Evolutionary conservation across 1,140 invertebrate species (phyloP).

Genomic region (Cherax destructor): DNA sequence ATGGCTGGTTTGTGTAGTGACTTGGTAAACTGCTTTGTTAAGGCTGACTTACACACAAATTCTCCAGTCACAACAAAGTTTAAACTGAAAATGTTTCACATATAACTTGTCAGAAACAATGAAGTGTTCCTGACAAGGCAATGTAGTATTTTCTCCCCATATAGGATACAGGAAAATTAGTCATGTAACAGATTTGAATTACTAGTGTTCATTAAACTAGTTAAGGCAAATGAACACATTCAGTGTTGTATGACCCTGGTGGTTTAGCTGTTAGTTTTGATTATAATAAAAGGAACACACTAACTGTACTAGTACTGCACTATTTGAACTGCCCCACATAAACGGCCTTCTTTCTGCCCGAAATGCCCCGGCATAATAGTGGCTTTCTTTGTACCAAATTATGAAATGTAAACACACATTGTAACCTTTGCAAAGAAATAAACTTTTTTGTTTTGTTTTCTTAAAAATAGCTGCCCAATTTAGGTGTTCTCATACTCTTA

Average conservation of each 20-base stretch:
- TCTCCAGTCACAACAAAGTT: background rate
- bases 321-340: slow-evolving; percentile 45
- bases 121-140: slow-evolving; percentile 63
- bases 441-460: too few relatives aligned
- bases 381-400: too few relatives aligned
- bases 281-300: slow-evolving; percentile 49
- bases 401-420: too few relatives aligned
- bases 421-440: too few relatives aligned
- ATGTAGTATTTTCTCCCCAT: slow-evolving; percentile 46
- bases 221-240: too few relatives aligned
- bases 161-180: slow-evolving; percentile 31
- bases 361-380: too few relatives aligned
- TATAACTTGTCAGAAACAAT: slow-evolving; percentile 61
- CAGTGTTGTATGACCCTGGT: too few relatives aligned
- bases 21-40: background rate
- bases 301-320: slow-evolving; percentile 66
- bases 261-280: too few relatives aligned
- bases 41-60: background rate
- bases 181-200: slow-evolving; percentile 18
- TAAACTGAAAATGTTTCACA: slow-evolving; percentile 54
- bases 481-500: background rate
- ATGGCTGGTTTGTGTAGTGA: background rate
- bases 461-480: slow-evolving; percentile 41
- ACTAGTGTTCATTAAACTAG: slow-evolving; percentile 54
- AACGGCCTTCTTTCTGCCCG: too few relatives aligned